Conservation (phyloP, 2,797 vertebrate genomes). For the Nasua narica region DNA sequence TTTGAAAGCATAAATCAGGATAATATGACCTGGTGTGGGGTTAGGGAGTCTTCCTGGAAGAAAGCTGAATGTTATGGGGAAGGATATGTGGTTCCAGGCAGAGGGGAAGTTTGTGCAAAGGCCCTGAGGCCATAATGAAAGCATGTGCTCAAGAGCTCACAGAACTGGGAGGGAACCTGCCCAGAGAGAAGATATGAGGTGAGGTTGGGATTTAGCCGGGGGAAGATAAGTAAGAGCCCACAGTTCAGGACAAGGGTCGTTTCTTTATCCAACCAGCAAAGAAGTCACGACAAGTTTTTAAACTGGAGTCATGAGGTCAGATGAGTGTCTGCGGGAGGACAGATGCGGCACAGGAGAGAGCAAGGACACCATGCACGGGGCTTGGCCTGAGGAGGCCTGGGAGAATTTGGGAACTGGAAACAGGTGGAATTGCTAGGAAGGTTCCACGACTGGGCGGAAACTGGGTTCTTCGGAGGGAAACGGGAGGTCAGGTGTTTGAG, state of each 20-base stretch:
- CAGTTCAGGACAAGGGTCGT: not conserved
- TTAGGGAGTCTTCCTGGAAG: not conserved
- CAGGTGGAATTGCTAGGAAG: fast-evolving
- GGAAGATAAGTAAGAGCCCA: not conserved
- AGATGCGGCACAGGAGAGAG: fast-evolving
- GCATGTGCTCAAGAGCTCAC: fast-evolving
- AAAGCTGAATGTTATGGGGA: not conserved
- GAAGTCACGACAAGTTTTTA: too few relatives aligned
- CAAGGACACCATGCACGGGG: fast-evolving
- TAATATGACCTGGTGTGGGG: not conserved
- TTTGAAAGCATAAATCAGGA: not conserved
- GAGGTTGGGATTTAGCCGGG: too few relatives aligned
- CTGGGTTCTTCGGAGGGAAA: fast-evolving
- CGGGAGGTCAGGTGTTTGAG: too few relatives aligned
- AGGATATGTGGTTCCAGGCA: not conserved
- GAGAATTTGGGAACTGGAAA: too few relatives aligned
- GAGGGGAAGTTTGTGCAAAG: not conserved
- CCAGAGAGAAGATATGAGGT: not conserved
- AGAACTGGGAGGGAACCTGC: not conserved
- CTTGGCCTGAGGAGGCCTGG: fast-evolving
- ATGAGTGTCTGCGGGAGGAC: not conserved
- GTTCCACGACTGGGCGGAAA: not conserved
- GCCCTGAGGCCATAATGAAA: not conserved
- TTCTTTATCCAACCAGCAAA: not conserved
- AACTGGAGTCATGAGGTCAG: not conserved